phyloP scores from a whole-genome alignment of 2,888 invertebrate genomes.

The Cephalotes varians region DNA sequence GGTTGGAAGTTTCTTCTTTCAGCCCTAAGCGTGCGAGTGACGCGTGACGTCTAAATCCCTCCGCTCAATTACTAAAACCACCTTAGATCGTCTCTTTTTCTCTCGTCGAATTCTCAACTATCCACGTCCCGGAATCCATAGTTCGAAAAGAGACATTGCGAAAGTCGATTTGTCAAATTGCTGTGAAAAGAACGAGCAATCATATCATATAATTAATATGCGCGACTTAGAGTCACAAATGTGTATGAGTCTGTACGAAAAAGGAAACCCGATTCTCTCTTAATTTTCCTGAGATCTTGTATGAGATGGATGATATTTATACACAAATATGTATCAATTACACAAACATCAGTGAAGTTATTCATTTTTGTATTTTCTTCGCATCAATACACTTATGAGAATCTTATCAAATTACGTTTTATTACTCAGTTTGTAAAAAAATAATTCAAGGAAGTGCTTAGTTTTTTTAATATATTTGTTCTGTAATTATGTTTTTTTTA shows the following conservation, averaged over 20 bases:
- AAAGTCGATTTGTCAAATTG: conserved; percentile 71
- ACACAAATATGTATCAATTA: background rate
- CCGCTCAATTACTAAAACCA: conserved; percentile 69
- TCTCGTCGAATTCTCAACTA: conserved; percentile 35
- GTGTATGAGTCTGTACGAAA: background rate
- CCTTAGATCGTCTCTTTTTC: conserved; percentile 45
- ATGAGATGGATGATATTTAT: background rate
- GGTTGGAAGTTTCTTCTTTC: conserved; percentile 52
- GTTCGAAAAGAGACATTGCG: conserved; percentile 56
- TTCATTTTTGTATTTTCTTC: background rate
- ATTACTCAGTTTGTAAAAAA: background rate
- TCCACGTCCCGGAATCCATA: conserved; percentile 52
- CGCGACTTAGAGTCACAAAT: background rate
- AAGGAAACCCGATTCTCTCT: background rate
- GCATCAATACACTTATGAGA: background rate
- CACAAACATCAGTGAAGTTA: background rate
- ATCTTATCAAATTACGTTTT: background rate
- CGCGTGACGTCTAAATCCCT: conserved; percentile 77
- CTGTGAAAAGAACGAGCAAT: conserved; percentile 33
- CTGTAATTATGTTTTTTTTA: background rate
- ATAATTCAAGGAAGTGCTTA: background rate
- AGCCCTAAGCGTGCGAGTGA: conserved; percentile 65
- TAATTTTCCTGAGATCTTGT: background rate
- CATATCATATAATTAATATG: background rate
- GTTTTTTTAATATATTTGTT: background rate